Percentiles rank a stretch among this genome's conserved stretches.
phyloP scores from a whole-genome alignment of 2,797 vertebrate species.

The Staurois parvus region DNA sequence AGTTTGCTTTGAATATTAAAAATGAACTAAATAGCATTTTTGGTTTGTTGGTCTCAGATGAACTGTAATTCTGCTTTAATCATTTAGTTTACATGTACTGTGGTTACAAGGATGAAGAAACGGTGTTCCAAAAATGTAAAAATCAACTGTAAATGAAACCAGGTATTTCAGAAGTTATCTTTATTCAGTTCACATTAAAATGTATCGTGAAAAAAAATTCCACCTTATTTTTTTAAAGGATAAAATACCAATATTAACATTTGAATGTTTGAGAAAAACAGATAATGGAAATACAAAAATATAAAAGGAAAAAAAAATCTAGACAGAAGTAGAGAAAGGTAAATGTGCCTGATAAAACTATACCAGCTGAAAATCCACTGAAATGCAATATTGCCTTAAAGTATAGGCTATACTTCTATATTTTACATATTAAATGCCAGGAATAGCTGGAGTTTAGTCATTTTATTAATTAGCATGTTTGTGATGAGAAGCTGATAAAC shows the following conservation, averaged over 20 bases:
- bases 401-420: background rate
- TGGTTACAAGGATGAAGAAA: background rate
- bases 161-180: background rate
- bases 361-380: background rate
- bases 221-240: background rate
- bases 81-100: background rate
- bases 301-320: too few relatives aligned
- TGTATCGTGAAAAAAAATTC: background rate
- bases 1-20: too few relatives aligned
- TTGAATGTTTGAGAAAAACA: background rate
- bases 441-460: constrained; percentile 58
- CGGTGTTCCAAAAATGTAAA: background rate
- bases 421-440: constrained; percentile 28
- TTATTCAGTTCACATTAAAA: constrained; percentile 9
- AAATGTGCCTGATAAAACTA: constrained; percentile 9
- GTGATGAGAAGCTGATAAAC: constrained; percentile 71
- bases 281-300: background rate
- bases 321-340: background rate
- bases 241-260: background rate
- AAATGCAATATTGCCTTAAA: background rate
- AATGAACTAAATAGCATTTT: too few relatives aligned
- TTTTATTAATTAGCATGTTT: constrained; percentile 73
- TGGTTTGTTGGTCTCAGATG: too few relatives aligned
- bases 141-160: background rate
- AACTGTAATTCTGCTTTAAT: too few relatives aligned